Percentiles rank a stretch among this genome's conserved stretches.
Conservation (phyloP, 2,888 invertebrate genomes). For the Gasteruption jaculator region DNA sequence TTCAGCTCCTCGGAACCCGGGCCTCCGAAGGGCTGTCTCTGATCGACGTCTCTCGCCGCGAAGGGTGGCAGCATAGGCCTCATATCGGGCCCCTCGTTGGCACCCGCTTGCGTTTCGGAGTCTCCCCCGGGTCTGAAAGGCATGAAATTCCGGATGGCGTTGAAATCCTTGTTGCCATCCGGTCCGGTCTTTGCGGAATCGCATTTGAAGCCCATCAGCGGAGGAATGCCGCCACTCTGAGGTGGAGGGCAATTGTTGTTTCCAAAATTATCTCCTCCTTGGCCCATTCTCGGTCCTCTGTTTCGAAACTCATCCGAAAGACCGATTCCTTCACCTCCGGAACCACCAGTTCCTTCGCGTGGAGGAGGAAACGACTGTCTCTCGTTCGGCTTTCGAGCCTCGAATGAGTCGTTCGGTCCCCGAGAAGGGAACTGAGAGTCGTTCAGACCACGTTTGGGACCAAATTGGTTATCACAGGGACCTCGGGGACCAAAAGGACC, state of each 20-base stretch:
- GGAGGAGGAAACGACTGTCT: too few relatives aligned
- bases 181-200: slow-evolving; percentile 19
- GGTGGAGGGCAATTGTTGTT: too few relatives aligned
- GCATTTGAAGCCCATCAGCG: slow-evolving; percentile 28
- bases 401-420: slow-evolving; percentile 8
- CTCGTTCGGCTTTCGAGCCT: slow-evolving; percentile 1
- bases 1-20: slow-evolving; percentile 8
- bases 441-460: slow-evolving; percentile 18
- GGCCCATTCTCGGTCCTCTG: too few relatives aligned
- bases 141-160: too few relatives aligned
- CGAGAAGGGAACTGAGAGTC: slow-evolving; percentile 21
- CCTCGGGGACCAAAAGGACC: slow-evolving; percentile 16
- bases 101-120: slow-evolving; percentile 1
- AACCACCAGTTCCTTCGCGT: slow-evolving; percentile 19
- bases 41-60: slow-evolving; percentile 17
- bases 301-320: too few relatives aligned
- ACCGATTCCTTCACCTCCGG: slow-evolving; percentile 16
- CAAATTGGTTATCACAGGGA: slow-evolving; percentile 19
- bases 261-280: too few relatives aligned
- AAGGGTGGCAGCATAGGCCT: slow-evolving; percentile 15
- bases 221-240: slow-evolving; percentile 31
- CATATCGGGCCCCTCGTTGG: slow-evolving; percentile 1
- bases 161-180: too few relatives aligned
- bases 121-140: neutral
- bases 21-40: slow-evolving; percentile 14